Conservation (phyloP, 2,113 vertebrate species). For the Aptenodytes patagonicus region DNA sequence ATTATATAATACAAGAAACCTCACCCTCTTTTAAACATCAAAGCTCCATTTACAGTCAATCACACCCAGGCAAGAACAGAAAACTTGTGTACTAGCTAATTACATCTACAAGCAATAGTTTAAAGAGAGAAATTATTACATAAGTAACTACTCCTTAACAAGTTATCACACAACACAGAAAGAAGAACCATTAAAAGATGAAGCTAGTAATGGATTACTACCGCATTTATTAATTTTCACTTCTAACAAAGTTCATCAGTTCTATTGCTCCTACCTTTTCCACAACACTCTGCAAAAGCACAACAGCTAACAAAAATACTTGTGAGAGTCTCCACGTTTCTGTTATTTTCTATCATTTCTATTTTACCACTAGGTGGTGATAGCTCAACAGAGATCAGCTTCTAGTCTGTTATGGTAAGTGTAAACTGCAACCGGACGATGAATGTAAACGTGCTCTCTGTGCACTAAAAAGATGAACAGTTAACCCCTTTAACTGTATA, state of each 20-base stretch:
- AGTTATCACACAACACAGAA: not conserved
- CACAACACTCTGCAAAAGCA: not conserved
- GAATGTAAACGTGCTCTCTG: not conserved
- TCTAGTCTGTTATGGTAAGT: not conserved
- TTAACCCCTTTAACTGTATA: not conserved
- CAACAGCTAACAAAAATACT: not conserved
- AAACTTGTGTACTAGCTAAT: not conserved
- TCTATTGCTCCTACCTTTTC: not conserved
- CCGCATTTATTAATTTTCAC: rapidly evolving
- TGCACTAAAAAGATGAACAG: not conserved
- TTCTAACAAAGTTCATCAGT: not conserved
- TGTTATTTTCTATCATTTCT: not conserved
- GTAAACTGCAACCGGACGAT: not conserved
- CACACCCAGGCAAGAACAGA: not conserved
- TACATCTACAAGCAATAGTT: not conserved
- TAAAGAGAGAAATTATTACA: not conserved
- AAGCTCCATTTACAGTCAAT: not conserved
- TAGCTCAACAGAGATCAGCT: conserved; percentile 10
- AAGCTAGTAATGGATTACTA: not conserved
- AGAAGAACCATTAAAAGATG: not conserved
- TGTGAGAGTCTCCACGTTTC: too few species aligned
- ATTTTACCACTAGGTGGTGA: conserved; percentile 63
- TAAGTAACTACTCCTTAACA: not conserved
- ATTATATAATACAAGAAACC: not conserved
- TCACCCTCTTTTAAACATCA: not conserved